Evolutionary conservation across 2,888 invertebrate species (phyloP), one percentile per base, ranked within the genome.

Genomic region (Pimpla rufipes): DNA sequence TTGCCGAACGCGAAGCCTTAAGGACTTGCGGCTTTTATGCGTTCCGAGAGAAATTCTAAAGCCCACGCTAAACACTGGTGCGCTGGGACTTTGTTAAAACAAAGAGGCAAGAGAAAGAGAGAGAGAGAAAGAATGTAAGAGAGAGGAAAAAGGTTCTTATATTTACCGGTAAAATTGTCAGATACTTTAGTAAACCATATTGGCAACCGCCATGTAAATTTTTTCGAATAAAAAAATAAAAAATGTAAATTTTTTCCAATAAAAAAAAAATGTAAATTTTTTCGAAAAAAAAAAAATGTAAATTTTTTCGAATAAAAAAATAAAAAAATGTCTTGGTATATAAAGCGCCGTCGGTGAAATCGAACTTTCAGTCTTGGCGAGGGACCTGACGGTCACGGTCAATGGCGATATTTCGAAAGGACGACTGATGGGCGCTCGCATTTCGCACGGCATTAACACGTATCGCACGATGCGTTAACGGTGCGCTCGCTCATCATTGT

Each of bases 371-470:
- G 29, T 13, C n/a, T 4, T 13, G 11, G 23, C 11, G n/a, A 57
- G 21, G n/a, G n/a, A n/a, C n/a, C 23, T 4, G 23, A 57, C 81
- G 77, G 81, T 86, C 85, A 84, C 76, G 83, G 82, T 40, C 79
- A 85, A 80, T 86, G 64, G 67, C 81, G 74, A 85, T 79, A 79
- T 40, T 52, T 52, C 73, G 68, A 52, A 79, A 70, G 62, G 59
- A 35, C 52, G 45, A 37, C 47, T 29, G 62, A 74, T 59, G 16
- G 52, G 66, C 47, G 66, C 52, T 78, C 47, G 62, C 62, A 59
- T 74, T 79, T 83, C 79, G 70, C 79, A 75, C 74, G 80, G 74
- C 75, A 74, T 74, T 74, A 70, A 75, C 67, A 62, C 57, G 45
- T 75, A 80, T 75, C 52, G 52, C 59, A 66, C 75, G 57, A 73